Evolutionary conservation across 2,113 vertebrate genomes (phyloP).

Genomic region (Brienomyrus longianalis): DNA sequence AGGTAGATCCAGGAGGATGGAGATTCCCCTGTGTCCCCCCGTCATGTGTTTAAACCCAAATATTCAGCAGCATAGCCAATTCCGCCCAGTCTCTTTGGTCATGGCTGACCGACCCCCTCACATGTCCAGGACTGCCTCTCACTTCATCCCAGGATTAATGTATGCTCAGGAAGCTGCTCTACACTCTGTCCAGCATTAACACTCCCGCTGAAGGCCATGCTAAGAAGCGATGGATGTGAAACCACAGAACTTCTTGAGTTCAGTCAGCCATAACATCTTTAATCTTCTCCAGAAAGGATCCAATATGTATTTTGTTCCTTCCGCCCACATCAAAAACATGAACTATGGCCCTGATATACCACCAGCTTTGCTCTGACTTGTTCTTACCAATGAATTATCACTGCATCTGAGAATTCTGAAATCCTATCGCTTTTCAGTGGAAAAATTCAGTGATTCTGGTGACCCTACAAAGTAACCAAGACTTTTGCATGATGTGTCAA

Average conservation of each 20-base stretch:
- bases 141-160: not conserved
- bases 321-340: not conserved
- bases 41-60: not conserved
- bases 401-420: not conserved
- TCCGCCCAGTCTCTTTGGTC: not conserved
- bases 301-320: not conserved
- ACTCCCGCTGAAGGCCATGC: not conserved
- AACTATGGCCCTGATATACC: not conserved
- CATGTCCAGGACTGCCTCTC: not conserved
- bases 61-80: not conserved
- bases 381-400: not conserved
- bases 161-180: not conserved
- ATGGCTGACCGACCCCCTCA: not conserved
- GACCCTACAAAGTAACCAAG: not conserved
- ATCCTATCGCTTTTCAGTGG: not conserved
- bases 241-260: not conserved
- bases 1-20: not conserved
- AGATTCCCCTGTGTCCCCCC: not conserved
- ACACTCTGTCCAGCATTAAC: not conserved
- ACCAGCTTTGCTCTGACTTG: not conserved
- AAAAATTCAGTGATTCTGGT: not conserved
- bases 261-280: not conserved
- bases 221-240: not conserved
- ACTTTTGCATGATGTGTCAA: not conserved
- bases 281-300: not conserved